Conservation (phyloP, 2,888 invertebrate species). For the Ypsolopha scabrella region DNA sequence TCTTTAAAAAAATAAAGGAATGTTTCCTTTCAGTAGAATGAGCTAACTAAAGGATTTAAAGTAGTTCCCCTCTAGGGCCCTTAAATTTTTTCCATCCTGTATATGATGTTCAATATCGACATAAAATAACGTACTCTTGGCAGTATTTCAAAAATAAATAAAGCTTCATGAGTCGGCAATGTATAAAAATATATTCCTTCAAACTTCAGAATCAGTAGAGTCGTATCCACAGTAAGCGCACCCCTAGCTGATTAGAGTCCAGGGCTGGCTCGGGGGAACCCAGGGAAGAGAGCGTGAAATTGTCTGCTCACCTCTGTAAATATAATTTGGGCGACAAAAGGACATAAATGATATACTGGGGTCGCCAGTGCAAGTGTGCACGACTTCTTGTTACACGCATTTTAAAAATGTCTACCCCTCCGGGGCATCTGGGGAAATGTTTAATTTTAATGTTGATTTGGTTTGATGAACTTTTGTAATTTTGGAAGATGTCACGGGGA, state of each 20-base stretch:
- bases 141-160: no score
- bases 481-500: no score
- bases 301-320: conserved; percentile 71
- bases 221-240: conserved; percentile 32
- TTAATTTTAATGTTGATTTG: background rate
- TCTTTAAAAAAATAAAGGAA: no score
- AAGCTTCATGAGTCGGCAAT: no score
- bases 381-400: conserved; percentile 47
- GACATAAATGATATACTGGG: conserved; percentile 65
- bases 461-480: background rate
- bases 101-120: no score
- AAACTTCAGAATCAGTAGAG: background rate
- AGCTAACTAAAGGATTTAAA: no score
- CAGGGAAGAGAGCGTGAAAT: conserved; percentile 68
- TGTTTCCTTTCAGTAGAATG: no score
- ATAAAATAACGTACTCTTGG: no score
- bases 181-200: no score
- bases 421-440: conserved; percentile 10
- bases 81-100: no score
- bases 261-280: conserved; percentile 41
- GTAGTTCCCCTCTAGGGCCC: no score
- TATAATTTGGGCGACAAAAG: conserved; percentile 70
- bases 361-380: conserved; percentile 50
- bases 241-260: conserved; percentile 58
- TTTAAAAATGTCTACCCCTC: conserved; percentile 36